Percentiles rank a stretch among this genome's conserved stretches.
phyloP scores from a whole-genome alignment of 2,113 vertebrate genomes.

The Corynorhinus townsendii region DNA sequence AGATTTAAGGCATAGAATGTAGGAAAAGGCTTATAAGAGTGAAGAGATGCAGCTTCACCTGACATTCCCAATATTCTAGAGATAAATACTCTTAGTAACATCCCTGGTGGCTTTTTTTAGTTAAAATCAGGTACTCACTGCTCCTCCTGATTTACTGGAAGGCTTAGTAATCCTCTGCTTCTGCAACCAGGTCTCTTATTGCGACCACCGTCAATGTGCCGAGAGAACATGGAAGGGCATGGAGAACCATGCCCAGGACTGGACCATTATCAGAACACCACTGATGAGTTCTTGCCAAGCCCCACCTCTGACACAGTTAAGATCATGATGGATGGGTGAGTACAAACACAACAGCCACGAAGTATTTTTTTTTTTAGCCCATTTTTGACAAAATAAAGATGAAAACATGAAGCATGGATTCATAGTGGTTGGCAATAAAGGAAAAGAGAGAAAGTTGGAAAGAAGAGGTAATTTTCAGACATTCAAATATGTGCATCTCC shows the following conservation, averaged over 20 bases:
- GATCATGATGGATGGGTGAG: background rate
- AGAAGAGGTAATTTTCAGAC: slow-evolving; percentile 34
- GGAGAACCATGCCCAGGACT: background rate
- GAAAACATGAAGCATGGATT: background rate
- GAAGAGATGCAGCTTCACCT: background rate
- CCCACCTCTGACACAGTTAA: background rate
- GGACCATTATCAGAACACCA: background rate
- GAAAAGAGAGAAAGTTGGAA: background rate
- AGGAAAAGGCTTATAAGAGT: background rate
- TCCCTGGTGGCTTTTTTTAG: background rate
- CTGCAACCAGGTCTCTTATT: background rate
- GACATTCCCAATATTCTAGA: background rate
- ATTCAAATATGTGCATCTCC: slow-evolving; percentile 14
- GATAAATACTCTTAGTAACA: background rate
- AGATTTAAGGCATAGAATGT: background rate
- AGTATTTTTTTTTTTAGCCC: background rate
- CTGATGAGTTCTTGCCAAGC: background rate
- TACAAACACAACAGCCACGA: background rate
- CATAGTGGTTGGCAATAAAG: background rate
- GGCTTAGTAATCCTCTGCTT: background rate
- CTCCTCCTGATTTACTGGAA: background rate
- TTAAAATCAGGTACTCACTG: background rate
- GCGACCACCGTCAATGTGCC: background rate
- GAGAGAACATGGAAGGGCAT: background rate
- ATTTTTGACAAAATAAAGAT: background rate